Conservation (phyloP, 2,113 vertebrate genomes). For the Salvelinus namaycush region DNA sequence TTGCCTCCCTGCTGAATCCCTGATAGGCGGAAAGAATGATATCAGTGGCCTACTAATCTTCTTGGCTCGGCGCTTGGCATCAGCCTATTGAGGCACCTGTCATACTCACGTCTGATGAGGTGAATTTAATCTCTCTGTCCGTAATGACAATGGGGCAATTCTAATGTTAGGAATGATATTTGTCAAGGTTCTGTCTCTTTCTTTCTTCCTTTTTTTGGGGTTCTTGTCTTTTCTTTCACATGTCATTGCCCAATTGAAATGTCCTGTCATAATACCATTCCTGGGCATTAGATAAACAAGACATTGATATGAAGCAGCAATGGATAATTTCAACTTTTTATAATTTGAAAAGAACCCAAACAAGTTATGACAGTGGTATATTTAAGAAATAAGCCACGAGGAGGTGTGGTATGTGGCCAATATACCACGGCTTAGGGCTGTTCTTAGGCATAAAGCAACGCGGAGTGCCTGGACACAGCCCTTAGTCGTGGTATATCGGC, state of each 20-base stretch:
- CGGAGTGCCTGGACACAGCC: too few relatives aligned
- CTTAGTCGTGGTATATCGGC: too few relatives aligned
- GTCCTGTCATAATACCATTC: conserved; percentile 66
- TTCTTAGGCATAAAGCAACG: too few relatives aligned
- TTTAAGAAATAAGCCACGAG: too few relatives aligned
- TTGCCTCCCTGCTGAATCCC: conserved; percentile 99
- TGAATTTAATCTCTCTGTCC: conserved; percentile 97
- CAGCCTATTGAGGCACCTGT: conserved; percentile 99
- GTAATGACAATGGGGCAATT: conserved; percentile 99
- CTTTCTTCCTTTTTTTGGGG: conserved; percentile 62
- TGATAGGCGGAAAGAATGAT: conserved; percentile 99
- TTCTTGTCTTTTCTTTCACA: conserved; percentile 25
- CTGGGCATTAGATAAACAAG: conserved; percentile 61
- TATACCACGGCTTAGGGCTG: too few relatives aligned
- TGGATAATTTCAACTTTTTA: conserved; percentile 57
- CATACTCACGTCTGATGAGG: conserved; percentile 97
- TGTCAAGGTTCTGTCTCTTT: conserved; percentile 78
- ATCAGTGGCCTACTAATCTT: conserved; percentile 99
- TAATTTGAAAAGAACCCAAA: conserved; percentile 43
- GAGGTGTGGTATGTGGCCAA: too few relatives aligned
- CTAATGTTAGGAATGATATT: conserved; percentile 99
- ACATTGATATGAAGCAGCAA: conserved; percentile 49
- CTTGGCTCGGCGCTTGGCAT: conserved; percentile 86
- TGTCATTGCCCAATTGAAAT: conserved; percentile 75
- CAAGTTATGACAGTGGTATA: conserved; percentile 22